phyloP scores from a whole-genome alignment of 2,888 invertebrate species.

The Spilarctia lutea region DNA sequence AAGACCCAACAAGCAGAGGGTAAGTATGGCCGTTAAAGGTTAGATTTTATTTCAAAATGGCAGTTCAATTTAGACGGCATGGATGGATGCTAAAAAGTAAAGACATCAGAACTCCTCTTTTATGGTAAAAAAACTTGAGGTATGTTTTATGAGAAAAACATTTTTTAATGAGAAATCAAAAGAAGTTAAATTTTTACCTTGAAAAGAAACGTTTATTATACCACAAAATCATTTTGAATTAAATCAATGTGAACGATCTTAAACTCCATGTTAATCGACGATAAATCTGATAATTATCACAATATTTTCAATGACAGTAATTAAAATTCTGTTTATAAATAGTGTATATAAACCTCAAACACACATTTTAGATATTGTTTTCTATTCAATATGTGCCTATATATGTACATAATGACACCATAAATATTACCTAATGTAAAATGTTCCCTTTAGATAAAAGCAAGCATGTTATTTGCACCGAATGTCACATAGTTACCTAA shows the following conservation, averaged over 20 bases:
- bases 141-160: no score
- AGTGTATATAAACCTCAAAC: constrained; percentile 13
- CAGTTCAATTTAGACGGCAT: neutral
- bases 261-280: no score
- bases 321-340: constrained; percentile 10
- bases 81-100: neutral
- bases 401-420: constrained; percentile 35
- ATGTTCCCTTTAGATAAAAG: constrained; percentile 10
- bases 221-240: no score
- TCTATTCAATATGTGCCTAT: constrained; percentile 33
- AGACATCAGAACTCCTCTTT: neutral
- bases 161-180: no score
- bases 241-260: no score
- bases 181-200: no score
- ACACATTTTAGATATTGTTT: neutral
- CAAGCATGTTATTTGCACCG: constrained; percentile 66
- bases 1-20: constrained; percentile 92
- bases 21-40: constrained; percentile 78
- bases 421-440: constrained; percentile 24
- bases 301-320: neutral
- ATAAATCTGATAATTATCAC: no score
- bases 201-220: no score
- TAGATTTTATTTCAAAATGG: constrained; percentile 21
- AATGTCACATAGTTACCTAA: constrained; percentile 62
- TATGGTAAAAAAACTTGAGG: neutral